Conservation (phyloP, 1,140 invertebrate species). For the Papilio dardanus region DNA sequence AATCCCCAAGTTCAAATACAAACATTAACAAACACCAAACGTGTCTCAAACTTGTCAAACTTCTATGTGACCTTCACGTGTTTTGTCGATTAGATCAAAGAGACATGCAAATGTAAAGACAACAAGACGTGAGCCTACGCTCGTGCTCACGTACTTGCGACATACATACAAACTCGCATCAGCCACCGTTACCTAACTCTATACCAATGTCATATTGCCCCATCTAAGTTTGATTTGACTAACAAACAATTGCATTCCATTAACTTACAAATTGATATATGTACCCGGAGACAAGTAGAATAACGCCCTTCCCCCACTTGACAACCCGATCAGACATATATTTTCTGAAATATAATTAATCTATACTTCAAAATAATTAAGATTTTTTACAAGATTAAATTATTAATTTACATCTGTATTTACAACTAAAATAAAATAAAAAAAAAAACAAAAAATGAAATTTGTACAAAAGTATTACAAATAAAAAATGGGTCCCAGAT, state of each 20-base stretch:
- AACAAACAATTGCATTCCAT: neutral
- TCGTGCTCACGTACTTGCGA: conserved; percentile 28
- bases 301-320: no score
- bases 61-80: conserved; percentile 27
- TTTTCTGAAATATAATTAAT: no score
- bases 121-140: neutral
- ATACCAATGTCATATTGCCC: conserved; percentile 31
- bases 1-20: neutral
- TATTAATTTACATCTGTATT: no score
- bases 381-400: no score
- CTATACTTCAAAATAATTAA: no score
- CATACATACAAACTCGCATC: conserved; percentile 23
- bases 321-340: no score
- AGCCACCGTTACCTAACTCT: conserved; percentile 29
- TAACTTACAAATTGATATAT: neutral
- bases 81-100: conserved; percentile 28
- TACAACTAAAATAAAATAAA: no score
- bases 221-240: neutral
- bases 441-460: no score
- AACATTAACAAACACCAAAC: neutral
- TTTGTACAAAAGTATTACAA: no score
- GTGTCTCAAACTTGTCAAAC: neutral
- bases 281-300: no score
- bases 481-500: no score
- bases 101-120: conserved; percentile 14